Percentiles rank a stretch among this genome's conserved stretches.
Evolutionary conservation across 2,113 vertebrate genomes (phyloP).

Genomic region (Zosterops lateralis): DNA sequence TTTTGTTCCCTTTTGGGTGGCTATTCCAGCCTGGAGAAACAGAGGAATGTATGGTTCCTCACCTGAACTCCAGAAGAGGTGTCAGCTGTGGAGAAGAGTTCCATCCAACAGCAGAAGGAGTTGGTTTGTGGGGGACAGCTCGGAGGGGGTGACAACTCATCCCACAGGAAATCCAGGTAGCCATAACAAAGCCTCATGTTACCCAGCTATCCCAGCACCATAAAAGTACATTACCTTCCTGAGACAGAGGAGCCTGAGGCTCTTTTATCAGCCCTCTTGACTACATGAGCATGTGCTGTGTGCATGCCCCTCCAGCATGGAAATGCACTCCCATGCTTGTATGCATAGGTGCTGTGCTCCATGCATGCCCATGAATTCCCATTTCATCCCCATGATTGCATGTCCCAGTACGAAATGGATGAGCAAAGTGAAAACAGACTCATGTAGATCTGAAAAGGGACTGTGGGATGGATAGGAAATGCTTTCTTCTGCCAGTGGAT

Average conservation of each 20-base stretch:
- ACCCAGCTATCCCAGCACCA: not conserved
- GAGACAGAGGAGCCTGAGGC: not conserved
- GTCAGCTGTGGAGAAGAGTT: not conserved
- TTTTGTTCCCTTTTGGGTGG: not conserved
- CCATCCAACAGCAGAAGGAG: not conserved
- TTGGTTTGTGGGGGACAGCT: not conserved
- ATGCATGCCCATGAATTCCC: accelerated
- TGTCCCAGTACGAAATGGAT: not conserved
- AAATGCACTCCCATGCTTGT: accelerated
- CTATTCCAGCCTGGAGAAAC: not conserved
- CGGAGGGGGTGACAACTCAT: not conserved
- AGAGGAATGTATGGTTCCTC: not conserved
- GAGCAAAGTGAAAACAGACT: not conserved
- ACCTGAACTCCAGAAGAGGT: not conserved
- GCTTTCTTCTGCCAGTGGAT: not conserved
- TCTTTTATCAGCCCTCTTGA: not conserved
- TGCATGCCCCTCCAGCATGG: accelerated
- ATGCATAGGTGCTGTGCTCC: not conserved
- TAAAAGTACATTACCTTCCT: not conserved
- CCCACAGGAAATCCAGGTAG: not conserved
- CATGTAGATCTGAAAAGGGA: not conserved
- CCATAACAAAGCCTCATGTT: accelerated
- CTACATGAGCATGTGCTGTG: not conserved
- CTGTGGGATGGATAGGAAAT: not conserved
- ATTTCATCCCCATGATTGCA: not conserved